phyloP scores from a whole-genome alignment of 2,888 invertebrate genomes.

The Erannis defoliaria region DNA sequence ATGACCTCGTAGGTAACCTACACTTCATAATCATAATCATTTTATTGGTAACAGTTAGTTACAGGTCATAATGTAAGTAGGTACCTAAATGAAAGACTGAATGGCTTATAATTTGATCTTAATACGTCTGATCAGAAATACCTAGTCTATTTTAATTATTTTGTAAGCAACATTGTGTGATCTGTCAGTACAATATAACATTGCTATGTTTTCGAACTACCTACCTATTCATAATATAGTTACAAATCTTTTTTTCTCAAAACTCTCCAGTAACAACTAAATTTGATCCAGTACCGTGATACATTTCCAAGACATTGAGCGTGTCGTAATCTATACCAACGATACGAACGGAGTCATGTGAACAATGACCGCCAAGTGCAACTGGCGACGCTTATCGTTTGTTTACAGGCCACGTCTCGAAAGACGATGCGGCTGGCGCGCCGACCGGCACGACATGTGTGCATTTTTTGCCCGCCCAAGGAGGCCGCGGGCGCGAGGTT shows the following conservation, averaged over 20 bases:
- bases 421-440: constrained; percentile 62
- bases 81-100: too few species aligned
- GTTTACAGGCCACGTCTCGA: constrained; percentile 68
- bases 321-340: constrained; percentile 59
- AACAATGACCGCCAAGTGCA: constrained; percentile 66
- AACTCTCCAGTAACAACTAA: constrained; percentile 43
- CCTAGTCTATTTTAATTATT: too few species aligned
- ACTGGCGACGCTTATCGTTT: constrained; percentile 66
- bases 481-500: constrained; percentile 87
- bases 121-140: too few species aligned
- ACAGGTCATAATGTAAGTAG: too few species aligned
- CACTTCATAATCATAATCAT: too few species aligned
- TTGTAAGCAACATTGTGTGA: too few species aligned
- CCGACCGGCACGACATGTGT: constrained; percentile 78
- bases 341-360: constrained; percentile 60
- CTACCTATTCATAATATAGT: too few species aligned
- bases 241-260: too few species aligned
- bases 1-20: not conserved
- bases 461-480: constrained; percentile 87
- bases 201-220: too few species aligned
- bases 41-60: too few species aligned
- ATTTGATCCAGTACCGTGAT: constrained; percentile 58
- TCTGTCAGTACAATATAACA: too few species aligned
- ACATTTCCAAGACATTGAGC: constrained; percentile 61
- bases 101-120: too few species aligned